Evolutionary conservation across 1,140 invertebrate genomes (phyloP).

Genomic region (Brachionus manjavacas): DNA sequence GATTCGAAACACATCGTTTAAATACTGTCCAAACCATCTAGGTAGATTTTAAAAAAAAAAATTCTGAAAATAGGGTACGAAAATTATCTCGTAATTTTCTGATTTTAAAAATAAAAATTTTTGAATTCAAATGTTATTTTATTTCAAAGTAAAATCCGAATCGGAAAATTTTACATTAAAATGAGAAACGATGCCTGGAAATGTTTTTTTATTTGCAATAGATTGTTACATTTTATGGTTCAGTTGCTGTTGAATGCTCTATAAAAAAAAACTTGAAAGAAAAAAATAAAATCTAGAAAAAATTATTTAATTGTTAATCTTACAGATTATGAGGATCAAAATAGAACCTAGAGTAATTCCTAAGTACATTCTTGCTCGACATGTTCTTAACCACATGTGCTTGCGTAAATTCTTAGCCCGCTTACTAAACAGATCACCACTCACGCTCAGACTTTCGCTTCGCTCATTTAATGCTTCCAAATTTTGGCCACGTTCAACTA

Average conservation of each 20-base stretch:
- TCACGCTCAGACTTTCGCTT: neutral
- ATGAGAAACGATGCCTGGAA: neutral
- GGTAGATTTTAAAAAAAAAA: neutral
- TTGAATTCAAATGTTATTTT: neutral
- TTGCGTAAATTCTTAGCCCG: constrained; percentile 2
- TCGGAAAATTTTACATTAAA: neutral
- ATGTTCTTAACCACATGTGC: constrained; percentile 22
- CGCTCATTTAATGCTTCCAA: constrained; percentile 7
- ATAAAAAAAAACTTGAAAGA: constrained; percentile 24
- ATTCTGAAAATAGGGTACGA: neutral
- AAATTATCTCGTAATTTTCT: neutral
- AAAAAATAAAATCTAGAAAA: neutral
- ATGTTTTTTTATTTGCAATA: neutral
- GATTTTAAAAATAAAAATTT: neutral
- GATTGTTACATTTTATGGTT: neutral
- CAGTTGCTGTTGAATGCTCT: neutral
- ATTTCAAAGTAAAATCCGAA: neutral
- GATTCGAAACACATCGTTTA: neutral
- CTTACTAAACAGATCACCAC: constrained; percentile 41
- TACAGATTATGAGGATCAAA: constrained; percentile 19
- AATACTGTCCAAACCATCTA: neutral
- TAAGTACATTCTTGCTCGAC: constrained; percentile 21
- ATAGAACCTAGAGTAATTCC: neutral
- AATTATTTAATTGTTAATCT: neutral
- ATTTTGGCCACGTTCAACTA: constrained; percentile 28